Percentiles rank a stretch among this genome's conserved stretches.
Conservation (phyloP, 1,140 invertebrate genomes). For the Pseudoatta argentina region DNA sequence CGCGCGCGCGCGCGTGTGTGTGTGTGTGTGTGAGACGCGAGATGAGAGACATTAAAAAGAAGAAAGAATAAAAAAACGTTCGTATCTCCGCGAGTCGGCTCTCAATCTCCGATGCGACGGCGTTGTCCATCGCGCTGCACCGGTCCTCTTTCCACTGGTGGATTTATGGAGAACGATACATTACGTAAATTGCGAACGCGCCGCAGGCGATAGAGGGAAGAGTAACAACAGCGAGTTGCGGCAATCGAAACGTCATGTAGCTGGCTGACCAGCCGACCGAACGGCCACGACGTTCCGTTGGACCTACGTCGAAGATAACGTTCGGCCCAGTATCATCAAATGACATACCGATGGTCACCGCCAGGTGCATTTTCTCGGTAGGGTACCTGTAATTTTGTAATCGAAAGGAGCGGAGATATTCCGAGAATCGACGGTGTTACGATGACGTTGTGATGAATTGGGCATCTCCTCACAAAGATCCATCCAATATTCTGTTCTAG, state of each 20-base stretch:
- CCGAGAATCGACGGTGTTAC: not conserved
- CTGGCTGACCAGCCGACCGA: conserved; percentile 1
- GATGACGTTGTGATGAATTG: not conserved
- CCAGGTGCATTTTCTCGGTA: not conserved
- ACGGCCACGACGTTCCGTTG: conserved; percentile 19
- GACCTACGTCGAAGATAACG: conserved; percentile 48
- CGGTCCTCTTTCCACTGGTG: conserved; percentile 73
- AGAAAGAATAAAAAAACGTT: conserved; percentile 10
- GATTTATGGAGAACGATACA: conserved; percentile 82
- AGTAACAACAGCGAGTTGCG: conserved; percentile 37
- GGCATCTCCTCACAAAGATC: not conserved
- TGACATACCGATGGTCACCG: conserved; percentile 4
- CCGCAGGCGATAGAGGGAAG: conserved; percentile 69
- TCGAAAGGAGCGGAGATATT: not conserved
- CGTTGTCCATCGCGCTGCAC: conserved; percentile 67
- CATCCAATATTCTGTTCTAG: not conserved
- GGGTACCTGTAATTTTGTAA: not conserved
- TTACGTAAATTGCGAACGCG: conserved; percentile 82
- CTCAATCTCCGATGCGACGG: conserved; percentile 68
- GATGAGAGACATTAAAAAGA: not conserved
- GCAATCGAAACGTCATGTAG: conserved; percentile 41
- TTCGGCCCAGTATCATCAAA: not conserved
- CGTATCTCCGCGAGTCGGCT: conserved; percentile 47
- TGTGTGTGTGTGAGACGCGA: not conserved
- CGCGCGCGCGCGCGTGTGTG: too few species aligned